phyloP scores from a whole-genome alignment of 2,113 vertebrate genomes.

The Megaceryle torquata region DNA sequence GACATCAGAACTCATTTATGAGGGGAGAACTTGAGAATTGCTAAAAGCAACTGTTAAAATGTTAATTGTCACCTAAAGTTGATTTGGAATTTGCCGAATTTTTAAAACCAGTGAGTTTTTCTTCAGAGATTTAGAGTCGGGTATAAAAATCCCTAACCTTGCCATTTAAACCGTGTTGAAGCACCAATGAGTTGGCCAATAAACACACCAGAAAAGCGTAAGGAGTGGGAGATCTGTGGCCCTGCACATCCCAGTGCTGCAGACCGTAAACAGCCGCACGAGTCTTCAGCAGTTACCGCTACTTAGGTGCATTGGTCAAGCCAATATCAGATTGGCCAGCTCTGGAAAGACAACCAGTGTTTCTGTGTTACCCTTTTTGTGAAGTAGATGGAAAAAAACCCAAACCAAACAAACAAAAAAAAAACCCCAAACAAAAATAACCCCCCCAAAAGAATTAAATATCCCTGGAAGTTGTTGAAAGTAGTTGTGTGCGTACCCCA shows the following conservation, averaged over 20 bases:
- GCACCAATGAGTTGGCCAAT: slow-evolving; percentile 41
- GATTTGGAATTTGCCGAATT: slow-evolving; percentile 69
- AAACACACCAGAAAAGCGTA: not conserved
- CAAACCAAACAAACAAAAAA: not conserved
- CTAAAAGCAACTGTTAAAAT: slow-evolving; percentile 65
- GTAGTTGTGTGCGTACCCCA: slow-evolving; percentile 51
- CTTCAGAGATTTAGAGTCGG: slow-evolving; percentile 60
- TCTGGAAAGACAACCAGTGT: not conserved
- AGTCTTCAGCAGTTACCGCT: not conserved
- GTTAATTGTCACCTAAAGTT: slow-evolving; percentile 72
- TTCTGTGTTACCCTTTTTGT: slow-evolving; percentile 38
- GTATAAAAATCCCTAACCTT: slow-evolving; percentile 57
- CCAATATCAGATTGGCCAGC: not conserved
- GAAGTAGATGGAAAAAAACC: slow-evolving; percentile 6
- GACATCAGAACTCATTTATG: slow-evolving; percentile 59
- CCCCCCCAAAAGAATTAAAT: not conserved
- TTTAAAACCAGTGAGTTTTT: slow-evolving; percentile 61
- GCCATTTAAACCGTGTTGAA: slow-evolving; percentile 61
- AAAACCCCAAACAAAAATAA: not conserved
- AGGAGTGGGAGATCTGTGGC: not conserved
- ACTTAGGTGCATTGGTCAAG: not conserved
- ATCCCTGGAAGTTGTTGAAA: slow-evolving; percentile 49
- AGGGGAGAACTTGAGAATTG: slow-evolving; percentile 64
- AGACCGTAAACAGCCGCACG: not conserved
- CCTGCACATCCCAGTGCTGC: not conserved